These are phyloP conservation scores for Callocephalon fimbriatum DNA, from an alignment of 2,113 vertebrate genomes.

Conservation along the genomic window DNA sequence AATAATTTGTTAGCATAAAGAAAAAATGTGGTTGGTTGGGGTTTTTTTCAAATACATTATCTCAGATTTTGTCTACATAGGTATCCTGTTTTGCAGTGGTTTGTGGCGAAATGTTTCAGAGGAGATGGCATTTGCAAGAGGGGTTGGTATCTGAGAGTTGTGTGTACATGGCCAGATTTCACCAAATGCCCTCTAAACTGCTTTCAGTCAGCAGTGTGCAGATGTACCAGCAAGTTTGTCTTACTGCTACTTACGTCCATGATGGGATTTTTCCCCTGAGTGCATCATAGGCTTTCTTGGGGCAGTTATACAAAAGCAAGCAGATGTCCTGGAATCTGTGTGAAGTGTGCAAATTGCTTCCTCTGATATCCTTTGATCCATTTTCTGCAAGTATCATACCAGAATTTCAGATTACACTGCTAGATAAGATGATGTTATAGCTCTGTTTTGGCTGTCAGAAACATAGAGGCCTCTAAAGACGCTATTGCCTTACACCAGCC, in stretches of 20 bases:
- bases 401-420: not conserved
- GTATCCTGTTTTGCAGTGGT: not conserved
- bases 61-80: not conserved
- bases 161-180: not conserved
- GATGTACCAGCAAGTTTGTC: not conserved
- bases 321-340: not conserved
- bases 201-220: not conserved
- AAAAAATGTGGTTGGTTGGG: not conserved
- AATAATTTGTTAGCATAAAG: not conserved
- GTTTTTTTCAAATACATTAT: not conserved
- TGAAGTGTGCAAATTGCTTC: not conserved
- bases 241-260: not conserved
- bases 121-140: not conserved
- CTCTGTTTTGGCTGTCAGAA: not conserved
- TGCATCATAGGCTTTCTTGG: not conserved
- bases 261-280: not conserved
- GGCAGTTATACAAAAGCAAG: not conserved
- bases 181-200: not conserved
- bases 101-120: not conserved
- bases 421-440: not conserved
- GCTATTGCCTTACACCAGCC: not conserved
- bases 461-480: not conserved
- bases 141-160: not conserved
- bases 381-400: not conserved
- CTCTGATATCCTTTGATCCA: not conserved